A percentile compares a stretch with the other conserved stretches of the same genome.
phyloP scores from a whole-genome alignment of 2,797 vertebrate genomes.

The Macropus fuliginosus region DNA sequence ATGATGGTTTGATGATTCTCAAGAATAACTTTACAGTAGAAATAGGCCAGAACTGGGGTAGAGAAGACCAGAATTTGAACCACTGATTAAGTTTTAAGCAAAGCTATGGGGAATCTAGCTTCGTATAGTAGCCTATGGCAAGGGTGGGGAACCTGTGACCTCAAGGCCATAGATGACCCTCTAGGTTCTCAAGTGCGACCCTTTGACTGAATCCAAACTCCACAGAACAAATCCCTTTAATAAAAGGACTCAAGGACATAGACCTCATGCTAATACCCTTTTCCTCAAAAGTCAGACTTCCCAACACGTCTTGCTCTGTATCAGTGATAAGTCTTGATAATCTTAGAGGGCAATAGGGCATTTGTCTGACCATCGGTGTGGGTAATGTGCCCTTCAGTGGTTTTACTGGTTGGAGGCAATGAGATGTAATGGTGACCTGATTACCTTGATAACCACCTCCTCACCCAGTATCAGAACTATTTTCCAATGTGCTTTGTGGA shows the following conservation, averaged over 20 bases:
- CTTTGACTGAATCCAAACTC: too few species aligned
- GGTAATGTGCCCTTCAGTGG: background rate
- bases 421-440: background rate
- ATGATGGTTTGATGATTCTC: background rate
- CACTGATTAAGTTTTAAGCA: background rate
- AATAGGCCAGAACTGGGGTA: background rate
- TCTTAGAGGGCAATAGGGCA: background rate
- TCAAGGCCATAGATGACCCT: too few species aligned
- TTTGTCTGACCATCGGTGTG: background rate
- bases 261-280: background rate
- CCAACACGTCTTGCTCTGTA: background rate
- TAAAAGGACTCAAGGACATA: too few species aligned
- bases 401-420: background rate
- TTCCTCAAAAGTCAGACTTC: background rate
- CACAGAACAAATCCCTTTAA: too few species aligned
- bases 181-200: too few species aligned
- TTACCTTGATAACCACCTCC: background rate
- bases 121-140: background rate
- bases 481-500: conserved; percentile 3
- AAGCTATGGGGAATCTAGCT: background rate
- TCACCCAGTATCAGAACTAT: background rate
- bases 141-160: too few species aligned
- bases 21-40: background rate
- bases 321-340: background rate
- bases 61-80: background rate